Base-by-base conservation (phyloP, 2,113 vertebrate species). In the Prionailurus bengalensis region DNA sequence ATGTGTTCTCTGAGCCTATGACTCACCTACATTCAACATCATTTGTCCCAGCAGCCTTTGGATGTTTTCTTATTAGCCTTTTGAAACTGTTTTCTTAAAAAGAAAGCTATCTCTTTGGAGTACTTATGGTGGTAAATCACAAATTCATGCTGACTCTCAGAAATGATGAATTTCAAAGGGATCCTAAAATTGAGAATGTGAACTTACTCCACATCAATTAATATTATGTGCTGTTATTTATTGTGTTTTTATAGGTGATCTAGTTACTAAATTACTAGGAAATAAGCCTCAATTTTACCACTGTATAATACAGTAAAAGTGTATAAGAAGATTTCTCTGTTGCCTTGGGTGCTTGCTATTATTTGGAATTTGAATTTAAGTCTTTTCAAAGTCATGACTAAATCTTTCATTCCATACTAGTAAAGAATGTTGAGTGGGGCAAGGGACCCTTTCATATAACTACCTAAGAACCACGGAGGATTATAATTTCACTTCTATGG, bases 91-190 rank as follows among this genome's bases (percentile, higher is more conserved):
- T 89, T 93, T 1, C 39, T 89, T 94, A 73, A 73, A 90, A 92
- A 88, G 53, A 93, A 93, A 90, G 4, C 23, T 92, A 42, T 94
- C 74, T 95, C 55, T 97, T 94, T 86, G 71, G 87, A 65, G n/a
- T 27, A 53, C 27, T 91, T 94, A 70, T 23, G 82, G 76, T 55
- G 25, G 36, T 68, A 95, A 96, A 23, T 63, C 17, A 68, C 39
- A 82, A 91, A 81, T 88, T 81, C 51, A 53, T 74, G 61, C n/a
- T 90, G 14, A 74, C 3, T 97, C 78, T 93, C 21, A 96, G 29
- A 96, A 92, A 90, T 78, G 39, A 90, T 79, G 10, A 7, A 82
- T 91, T 96, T 95, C 73, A 97, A 95, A 89, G 31, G 19, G 15
- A 71, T 95, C 27, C 33, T 91, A 91, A 85, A 96, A n/a, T 31